Evolutionary conservation across 2,888 invertebrate species (phyloP).

Genomic region (Melanotus villosus): DNA sequence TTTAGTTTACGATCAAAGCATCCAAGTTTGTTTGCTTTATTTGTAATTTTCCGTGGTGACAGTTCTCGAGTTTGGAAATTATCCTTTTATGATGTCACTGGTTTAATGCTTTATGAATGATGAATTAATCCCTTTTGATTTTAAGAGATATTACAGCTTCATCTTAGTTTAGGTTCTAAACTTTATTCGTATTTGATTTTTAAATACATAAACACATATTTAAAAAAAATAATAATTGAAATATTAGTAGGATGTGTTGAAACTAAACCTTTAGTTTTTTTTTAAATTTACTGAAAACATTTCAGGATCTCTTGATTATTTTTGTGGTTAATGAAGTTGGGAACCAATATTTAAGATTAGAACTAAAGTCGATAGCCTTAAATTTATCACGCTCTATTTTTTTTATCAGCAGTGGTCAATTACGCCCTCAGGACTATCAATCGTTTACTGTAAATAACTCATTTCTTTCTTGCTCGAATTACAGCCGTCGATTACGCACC

Average conservation of each 20-base stretch:
- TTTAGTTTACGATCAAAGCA: conserved; percentile 3
- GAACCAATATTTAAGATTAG: no score
- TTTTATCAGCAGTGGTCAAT: neutral
- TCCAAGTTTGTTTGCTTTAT: conserved; percentile 7
- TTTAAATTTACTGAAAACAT: no score
- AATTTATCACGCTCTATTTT: neutral
- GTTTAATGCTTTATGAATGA: conserved; percentile 8
- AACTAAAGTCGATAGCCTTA: no score
- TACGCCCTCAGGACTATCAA: conserved; percentile 5
- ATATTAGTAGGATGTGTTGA: no score
- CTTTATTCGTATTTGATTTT: no score
- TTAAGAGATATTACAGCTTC: neutral
- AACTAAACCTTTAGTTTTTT: no score
- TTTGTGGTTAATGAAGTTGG: no score
- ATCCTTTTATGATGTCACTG: neutral
- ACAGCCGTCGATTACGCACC: conserved; percentile 13
- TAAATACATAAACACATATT: no score
- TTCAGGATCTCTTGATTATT: no score
- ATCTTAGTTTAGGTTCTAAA: no score
- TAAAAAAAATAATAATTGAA: no score
- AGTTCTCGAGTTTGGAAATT: conserved; percentile 3
- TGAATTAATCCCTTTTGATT: neutral
- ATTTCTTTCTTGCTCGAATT: conserved; percentile 23
- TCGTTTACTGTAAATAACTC: conserved; percentile 15
- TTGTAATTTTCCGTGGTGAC: conserved; percentile 1